A percentile compares a stretch with the other conserved stretches of the same genome.
Evolutionary conservation across 2,113 vertebrate genomes (phyloP).

Genomic region (Callipepla californica): DNA sequence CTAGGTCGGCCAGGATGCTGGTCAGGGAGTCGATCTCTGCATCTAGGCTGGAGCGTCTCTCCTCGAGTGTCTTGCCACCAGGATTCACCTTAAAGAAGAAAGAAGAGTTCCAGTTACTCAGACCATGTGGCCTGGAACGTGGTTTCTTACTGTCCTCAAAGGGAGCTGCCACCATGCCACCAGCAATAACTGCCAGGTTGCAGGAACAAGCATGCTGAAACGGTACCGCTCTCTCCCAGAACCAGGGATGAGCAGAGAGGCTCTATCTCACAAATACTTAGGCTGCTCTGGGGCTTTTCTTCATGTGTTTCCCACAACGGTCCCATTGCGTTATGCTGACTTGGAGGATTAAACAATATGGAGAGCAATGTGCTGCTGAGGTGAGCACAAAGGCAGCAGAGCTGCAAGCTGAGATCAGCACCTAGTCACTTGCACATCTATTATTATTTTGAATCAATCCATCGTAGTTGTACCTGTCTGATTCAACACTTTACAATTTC

Average conservation of each 20-base stretch:
- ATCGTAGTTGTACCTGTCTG: neutral
- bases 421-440: neutral
- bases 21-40: conserved; percentile 97
- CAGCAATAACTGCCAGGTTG: neutral
- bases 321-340: neutral
- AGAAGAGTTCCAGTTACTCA: conserved; percentile 14
- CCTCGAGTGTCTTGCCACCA: conserved; percentile 91
- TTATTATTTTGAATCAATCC: neutral
- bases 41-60: conserved; percentile 94
- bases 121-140: neutral
- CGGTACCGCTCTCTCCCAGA: neutral
- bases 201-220: neutral
- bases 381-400: neutral
- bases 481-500: neutral
- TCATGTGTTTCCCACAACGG: neutral
- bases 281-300: neutral
- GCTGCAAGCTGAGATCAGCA: neutral
- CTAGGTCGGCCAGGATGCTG: conserved; percentile 95
- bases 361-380: accelerated
- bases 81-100: conserved; percentile 79
- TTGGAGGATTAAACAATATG: neutral
- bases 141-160: neutral
- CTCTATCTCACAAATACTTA: neutral
- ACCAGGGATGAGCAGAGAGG: neutral
- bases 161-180: neutral